These are phyloP conservation scores for Nasonia longicornis DNA, from an alignment of 1,140 invertebrate genomes.

Conservation along the genomic window DNA sequence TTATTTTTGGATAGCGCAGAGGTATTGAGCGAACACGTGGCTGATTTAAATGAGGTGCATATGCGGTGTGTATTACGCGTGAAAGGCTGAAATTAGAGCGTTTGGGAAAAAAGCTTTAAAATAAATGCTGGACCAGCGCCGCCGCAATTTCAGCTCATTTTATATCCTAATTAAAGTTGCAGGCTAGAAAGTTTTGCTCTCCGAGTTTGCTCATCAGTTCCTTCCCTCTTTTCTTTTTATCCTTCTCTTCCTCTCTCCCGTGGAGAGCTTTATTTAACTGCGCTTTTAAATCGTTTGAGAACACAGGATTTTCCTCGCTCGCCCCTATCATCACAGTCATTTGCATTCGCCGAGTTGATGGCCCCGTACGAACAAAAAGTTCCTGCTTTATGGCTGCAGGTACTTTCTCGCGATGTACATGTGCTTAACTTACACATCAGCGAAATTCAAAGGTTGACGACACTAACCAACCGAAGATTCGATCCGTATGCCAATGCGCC, in stretches of 20 bases:
- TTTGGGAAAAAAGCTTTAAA: constrained; percentile 20
- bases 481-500: too few species aligned
- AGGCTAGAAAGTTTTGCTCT: constrained; percentile 18
- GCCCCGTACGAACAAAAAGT: not conserved
- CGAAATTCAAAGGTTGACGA: too few species aligned
- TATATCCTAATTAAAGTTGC: constrained; percentile 20
- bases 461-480: too few species aligned
- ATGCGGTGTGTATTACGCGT: not conserved
- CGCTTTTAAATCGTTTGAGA: not conserved
- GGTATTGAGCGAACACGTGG: not conserved
- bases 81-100: not conserved
- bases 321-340: not conserved
- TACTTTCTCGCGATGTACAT: too few species aligned
- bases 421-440: too few species aligned
- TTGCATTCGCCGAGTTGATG: too few species aligned
- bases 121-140: not conserved
- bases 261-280: not conserved
- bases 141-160: constrained; percentile 1
- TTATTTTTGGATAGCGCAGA: not conserved
- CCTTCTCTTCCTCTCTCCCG: not conserved
- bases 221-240: constrained; percentile 6
- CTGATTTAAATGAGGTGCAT: not conserved
- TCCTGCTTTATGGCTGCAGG: not conserved
- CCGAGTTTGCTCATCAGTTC: constrained; percentile 2
- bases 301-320: not conserved